Evolutionary conservation across 2,113 vertebrate species (phyloP), one percentile per base, ranked within the genome.

Genomic region (Myotis brandtii): DNA sequence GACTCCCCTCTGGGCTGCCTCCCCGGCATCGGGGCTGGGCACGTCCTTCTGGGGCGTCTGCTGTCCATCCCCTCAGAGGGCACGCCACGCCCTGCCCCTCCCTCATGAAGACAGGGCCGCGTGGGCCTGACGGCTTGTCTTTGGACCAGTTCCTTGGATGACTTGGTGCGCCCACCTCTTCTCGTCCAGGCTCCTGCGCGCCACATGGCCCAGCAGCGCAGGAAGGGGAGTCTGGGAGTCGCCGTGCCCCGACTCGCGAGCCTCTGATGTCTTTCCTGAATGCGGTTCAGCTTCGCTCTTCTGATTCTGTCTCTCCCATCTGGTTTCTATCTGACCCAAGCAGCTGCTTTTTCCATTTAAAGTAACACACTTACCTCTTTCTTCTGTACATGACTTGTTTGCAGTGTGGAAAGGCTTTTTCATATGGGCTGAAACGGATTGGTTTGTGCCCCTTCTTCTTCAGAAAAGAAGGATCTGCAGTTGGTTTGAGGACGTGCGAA

Each of bases 341-440:
- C 98, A 98, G 98, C 98, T 98, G 98, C 97, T 98, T 98, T 98
- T 98, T 96, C 96, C 98, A 98, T 98, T 95, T 96, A 98, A 97
- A 97, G 98, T 87, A 98, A 98, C 97, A 94, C 0, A 0, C 96
- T 98, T 94, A 98, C 98, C 98, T 98, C 98, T 7, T 97, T 5
- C 21, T 97, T 98, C 96, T 97, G 95, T 96, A 89, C 93, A 92
- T 40, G 96, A 62, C n/a, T 1, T 96, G 96, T 91, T 96, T 95
- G 94, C 25, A 52, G 95, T 77, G 93, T 89, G 85, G 94, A 98
- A 95, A 91, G 46, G 75, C 83, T 96, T 95, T 98, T 93, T 89
- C 93, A 94, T 73, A 66, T 94, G 91, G 95, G 89, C n/a, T 83
- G 46, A 94, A 94, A 86, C 83, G 70, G 48, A 73, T 32, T 54